These are phyloP conservation scores for Emys orbicularis DNA, from an alignment of 2,797 vertebrate genomes.

Conservation along the genomic window DNA sequence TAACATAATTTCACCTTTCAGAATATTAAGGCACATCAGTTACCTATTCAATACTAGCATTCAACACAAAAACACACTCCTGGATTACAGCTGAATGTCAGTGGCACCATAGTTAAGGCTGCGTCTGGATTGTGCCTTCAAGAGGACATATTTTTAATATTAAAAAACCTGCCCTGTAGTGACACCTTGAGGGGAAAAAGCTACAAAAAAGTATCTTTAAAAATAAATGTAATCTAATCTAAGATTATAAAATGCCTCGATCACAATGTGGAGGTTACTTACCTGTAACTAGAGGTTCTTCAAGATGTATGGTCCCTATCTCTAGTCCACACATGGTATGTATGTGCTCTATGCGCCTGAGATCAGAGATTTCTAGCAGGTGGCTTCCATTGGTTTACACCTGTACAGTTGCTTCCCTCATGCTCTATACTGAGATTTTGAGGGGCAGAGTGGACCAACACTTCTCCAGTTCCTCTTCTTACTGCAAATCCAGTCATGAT, in stretches of 20 bases:
- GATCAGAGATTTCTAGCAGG: neutral
- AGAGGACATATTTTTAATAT: neutral
- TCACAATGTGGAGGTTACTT: neutral
- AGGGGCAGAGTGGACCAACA: neutral
- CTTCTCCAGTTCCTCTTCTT: neutral
- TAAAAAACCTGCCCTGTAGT: neutral
- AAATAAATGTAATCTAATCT: neutral
- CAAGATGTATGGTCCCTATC: neutral
- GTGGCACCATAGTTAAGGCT: neutral
- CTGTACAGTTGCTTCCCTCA: neutral
- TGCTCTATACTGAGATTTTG: neutral
- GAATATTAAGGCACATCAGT: slow-evolving; percentile 10
- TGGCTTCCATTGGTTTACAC: neutral
- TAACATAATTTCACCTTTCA: neutral
- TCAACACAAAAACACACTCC: neutral
- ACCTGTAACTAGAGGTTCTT: neutral
- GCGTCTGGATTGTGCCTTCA: neutral
- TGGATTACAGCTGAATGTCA: neutral
- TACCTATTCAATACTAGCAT: neutral
- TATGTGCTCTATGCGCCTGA: neutral
- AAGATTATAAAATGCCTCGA: neutral
- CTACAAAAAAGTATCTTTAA: neutral
- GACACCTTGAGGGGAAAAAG: neutral
- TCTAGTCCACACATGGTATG: neutral
- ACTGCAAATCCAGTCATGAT: neutral